Percentiles rank a stretch among this genome's conserved stretches.
Conservation (phyloP, 2,888 invertebrate species). For the Drosophila demipolita region DNA sequence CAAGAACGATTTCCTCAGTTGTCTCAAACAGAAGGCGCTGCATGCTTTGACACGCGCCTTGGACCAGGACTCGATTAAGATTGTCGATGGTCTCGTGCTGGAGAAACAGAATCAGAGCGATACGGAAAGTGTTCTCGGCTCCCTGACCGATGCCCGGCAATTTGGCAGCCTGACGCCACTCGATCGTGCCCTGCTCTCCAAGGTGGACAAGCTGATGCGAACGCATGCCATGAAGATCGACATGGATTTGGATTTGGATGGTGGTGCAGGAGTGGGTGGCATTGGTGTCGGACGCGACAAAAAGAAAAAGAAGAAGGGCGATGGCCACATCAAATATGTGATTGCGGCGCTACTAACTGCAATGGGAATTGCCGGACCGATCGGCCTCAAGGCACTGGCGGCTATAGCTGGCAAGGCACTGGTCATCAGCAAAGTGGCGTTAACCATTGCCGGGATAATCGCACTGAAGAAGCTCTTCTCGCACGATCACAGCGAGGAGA, state of each 20-base stretch:
- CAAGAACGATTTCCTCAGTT: conserved; percentile 87
- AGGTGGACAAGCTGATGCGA: conserved; percentile 87
- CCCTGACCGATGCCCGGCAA: conserved; percentile 87
- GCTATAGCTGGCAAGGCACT: conserved; percentile 90
- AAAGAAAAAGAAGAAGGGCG: conserved; percentile 85
- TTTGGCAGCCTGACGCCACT: conserved; percentile 86
- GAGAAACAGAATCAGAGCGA: conserved; percentile 87
- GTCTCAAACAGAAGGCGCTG: conserved; percentile 88
- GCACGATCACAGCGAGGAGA: conserved; percentile 88
- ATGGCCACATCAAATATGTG: conserved; percentile 86
- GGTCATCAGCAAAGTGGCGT: conserved; percentile 90
- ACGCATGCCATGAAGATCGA: conserved; percentile 89
- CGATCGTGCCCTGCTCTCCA: conserved; percentile 85
- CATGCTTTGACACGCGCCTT: conserved; percentile 87
- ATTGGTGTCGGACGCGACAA: conserved; percentile 69
- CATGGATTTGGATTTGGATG: conserved; percentile 77
- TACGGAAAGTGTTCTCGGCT: conserved; percentile 81
- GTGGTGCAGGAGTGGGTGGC: not conserved
- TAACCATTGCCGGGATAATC: conserved; percentile 90
- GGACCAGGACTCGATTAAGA: conserved; percentile 88
- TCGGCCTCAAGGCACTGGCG: conserved; percentile 89
- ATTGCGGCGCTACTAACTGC: conserved; percentile 88
- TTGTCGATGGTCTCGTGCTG: conserved; percentile 87
- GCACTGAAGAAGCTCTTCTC: conserved; percentile 90
- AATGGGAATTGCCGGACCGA: conserved; percentile 89